Evolutionary conservation across 2,113 vertebrate genomes (phyloP), one percentile per base, ranked within the genome.

Genomic region (Coptodon rendalli): DNA sequence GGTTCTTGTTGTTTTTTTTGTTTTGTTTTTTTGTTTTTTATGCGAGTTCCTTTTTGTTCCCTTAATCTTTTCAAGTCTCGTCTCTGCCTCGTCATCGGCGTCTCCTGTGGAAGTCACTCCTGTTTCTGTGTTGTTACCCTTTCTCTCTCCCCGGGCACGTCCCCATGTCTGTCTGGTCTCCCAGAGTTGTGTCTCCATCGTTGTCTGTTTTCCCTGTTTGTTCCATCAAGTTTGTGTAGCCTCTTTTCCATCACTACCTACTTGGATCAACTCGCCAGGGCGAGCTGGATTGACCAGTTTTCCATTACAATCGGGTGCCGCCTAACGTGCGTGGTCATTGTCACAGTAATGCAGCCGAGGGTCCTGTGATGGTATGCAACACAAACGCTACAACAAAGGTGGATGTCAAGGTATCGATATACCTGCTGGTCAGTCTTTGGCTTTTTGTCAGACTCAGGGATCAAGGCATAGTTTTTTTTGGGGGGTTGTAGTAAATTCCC

Each of bases 131-230:
- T 13, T 0, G 10, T 66, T n/a, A 38, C 10, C 34, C 19, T 13
- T 13, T 13, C 31, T 38, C 31, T 36, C 34, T 38, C 61, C 10
- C 0, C 4, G 1, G 31, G 0, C 61, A 66, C 2, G 10, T 66
- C 10, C 34, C 34, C 61, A n/a, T n/a, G 61, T n/a, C 59, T 19
- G 17, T 17, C 50, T 52, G 40, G 59, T 66, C 1, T 66, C 61
- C 61, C 61, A 38, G 61, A 66, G 61, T 63, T 63, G 8, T 31
- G 59, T 38, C 61, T n/a, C 61, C 10, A 1, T 38, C 34, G 36
- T 66, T 2, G 0, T 66, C 61, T 7, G 34, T 36, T 66, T 2
- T n/a, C 61, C 31, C 17, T 38, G 19, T 66, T 66, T n/a, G 61
- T 66, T 38, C 61, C 34, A 66, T 66, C 17, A 38, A 38, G 31